Evolutionary conservation across 2,797 vertebrate species (phyloP), one percentile per base, ranked within the genome.

Genomic region (Eidolon dupreanum): DNA sequence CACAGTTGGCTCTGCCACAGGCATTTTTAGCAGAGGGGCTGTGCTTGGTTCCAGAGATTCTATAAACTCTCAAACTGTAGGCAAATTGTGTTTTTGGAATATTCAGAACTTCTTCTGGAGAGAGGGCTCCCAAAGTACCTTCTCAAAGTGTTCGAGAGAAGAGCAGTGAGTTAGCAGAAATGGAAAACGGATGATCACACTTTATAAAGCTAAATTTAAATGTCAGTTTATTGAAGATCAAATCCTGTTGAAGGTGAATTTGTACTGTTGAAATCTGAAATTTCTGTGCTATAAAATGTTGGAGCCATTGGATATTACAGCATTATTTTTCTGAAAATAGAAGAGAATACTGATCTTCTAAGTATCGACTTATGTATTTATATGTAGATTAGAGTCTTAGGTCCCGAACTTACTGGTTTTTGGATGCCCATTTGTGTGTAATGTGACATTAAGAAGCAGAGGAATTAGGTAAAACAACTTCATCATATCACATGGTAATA

Each of bases 271-370:
- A 94, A 88, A 78, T 82, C 16, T 90, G 33, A 28, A 93, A 57
- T 75, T 10, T 81, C 38, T 85, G 66, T 36, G 9, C 28, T 89
- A 38, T 87, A 61, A 59, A 51, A 93, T 86, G 6, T 59, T 81
- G 61, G n/a, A 33, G 41, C n/a, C 16, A 1, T 59, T 81, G 61
- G 93, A 13, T 33, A 57, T 61, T 53, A 66, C 9, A 55, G 19
- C 46, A 31, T n/a, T 84, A 70, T 74, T 79, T 90, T 90, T 83
- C 66, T 92, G 59, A 85, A 95, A 93, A 36, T 90, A 84, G 31
- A 87, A 55, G 43, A 68, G 22, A 85, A 36, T 66, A 24, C 38
- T 90, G 55, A 83, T 68, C 68, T 95, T 86, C 10, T 46, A 77
- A 87, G 33, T 71, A 57, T 36, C 51, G 8, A 63, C 55, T 43